Evolutionary conservation across 2,113 vertebrate species (phyloP), one percentile per base, ranked within the genome.

Genomic region (Vombatus ursinus): DNA sequence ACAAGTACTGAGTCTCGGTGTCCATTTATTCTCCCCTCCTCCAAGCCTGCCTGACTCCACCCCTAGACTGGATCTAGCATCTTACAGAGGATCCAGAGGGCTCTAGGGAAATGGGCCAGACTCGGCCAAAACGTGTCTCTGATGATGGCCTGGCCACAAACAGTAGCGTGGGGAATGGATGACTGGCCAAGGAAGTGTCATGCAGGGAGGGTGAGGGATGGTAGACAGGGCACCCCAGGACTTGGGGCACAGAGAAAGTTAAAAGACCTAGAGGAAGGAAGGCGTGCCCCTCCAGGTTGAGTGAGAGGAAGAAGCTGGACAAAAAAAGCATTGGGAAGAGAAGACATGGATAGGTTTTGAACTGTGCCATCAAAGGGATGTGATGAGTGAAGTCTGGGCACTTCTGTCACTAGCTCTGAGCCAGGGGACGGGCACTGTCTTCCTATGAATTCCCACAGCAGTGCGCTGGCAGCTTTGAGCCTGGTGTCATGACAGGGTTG

Each of bases 311-410:
- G 31, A 23, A 44, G 31, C 31, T 16, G 19, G 61, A n/a, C 61
- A 44, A 44, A 84, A 44, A 44, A 44, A 16, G 68, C 19, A 1
- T 25, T 23, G 16, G n/a, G 61, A 84, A 31, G 37, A 77, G 61
- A n/a, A n/a, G 5, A 19, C 1, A 5, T n/a, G 11, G 37, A 77
- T 5, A 37, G 14, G n/a, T 1, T 16, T 37, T 3, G n/a, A 19
- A n/a, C 61, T 19, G 14, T n/a, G 4, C 9, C 54, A 57, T 8
- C 54, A 57, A 31, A 68, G 57, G 57, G 31, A 68, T 37, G 28
- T 68, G 31, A 68, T 61, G 57, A 61, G 11, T 31, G 57, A 61
- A 31, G 57, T 3, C 11, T 8, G 31, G 54, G 28, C 12, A 37
- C 31, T 68, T 68, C 61, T 37, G 61, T 68, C 10, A 11, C 12